Base-by-base conservation (phyloP, 2,113 vertebrate genomes). In the Grammomys dolichurus region DNA sequence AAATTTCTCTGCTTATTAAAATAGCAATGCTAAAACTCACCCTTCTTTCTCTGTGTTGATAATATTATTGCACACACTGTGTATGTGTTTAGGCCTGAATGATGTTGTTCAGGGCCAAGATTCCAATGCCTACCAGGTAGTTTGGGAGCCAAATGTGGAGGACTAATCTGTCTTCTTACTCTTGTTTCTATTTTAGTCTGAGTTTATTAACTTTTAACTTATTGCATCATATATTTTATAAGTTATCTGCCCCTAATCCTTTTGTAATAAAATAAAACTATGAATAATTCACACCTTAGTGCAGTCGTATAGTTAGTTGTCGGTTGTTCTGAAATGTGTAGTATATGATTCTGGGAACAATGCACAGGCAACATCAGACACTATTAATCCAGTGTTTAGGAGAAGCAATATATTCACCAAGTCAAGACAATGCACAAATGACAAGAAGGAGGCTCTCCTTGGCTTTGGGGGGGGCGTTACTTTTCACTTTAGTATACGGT, bases 121-220 rank as follows among this genome's bases (percentile, higher is more conserved):
- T 14, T 9, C 17, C n/a, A 72, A 4, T 58, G 20, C 72, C 33
- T 81, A 33, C 24, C 78, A 60, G 77, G 70, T 7, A 31, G 11
- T 60, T 31, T 51, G 43, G 46, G 36, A 77, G 16, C 33, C 75
- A 72, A 54, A 87, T 5, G 73, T 58, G 5, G 51, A 80, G 89
- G 36, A 20, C 60, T 60, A 40, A 70, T 82, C 65, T 63, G 16
- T 78, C 54, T 86, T 93, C 43, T 90, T 54, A 58, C 24, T 10
- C 8, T 46, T 80, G 87, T 70, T 89, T 86, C 43, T 90, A 31
- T 76, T 89, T 90, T 95, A 19, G 28, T 75, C 51, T 56, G 14
- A 40, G 65, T 92, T 80, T 63, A 67, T 73, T 90, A 58, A 65
- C 40, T 96, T 76, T 90, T 84, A 94, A 86, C 31, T 89, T 77